These are phyloP conservation scores for Tetraneura akinire DNA, from an alignment of 1,140 invertebrate species.

Conservation along the genomic window DNA sequence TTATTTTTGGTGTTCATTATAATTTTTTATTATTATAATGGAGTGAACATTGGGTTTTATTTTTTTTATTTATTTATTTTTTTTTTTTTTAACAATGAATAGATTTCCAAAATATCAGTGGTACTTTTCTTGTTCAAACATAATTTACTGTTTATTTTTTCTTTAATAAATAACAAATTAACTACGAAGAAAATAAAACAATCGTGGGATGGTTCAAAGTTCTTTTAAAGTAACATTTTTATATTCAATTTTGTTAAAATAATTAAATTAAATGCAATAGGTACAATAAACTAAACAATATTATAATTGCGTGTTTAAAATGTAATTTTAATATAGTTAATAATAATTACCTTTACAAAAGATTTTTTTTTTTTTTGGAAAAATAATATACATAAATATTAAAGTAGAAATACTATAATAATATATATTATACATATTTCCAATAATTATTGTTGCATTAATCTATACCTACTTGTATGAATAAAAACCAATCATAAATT, in stretches of 20 bases:
- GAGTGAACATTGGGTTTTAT: neutral
- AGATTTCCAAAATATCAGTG: neutral
- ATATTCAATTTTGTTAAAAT: neutral
- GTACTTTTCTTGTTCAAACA: constrained; percentile 27
- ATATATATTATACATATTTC: too few relatives aligned
- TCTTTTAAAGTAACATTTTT: neutral
- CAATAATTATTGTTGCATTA: too few relatives aligned
- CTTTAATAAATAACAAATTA: constrained; percentile 42
- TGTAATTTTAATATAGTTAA: neutral
- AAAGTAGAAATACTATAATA: too few relatives aligned
- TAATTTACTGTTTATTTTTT: constrained; percentile 27
- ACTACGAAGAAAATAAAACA: neutral
- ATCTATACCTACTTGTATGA: too few relatives aligned
- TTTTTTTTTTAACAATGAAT: neutral
- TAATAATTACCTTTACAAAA: too few relatives aligned
- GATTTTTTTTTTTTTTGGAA: too few relatives aligned
- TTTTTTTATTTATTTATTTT: neutral
- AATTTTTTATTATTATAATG: neutral
- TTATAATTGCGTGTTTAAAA: neutral
- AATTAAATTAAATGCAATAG: neutral
- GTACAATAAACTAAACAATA: constrained; percentile 8
- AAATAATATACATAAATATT: too few relatives aligned
- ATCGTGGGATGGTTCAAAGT: neutral
- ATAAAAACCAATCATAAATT: too few relatives aligned
- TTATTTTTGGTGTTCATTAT: too few relatives aligned